Conservation (phyloP, 2,113 vertebrate species). For the Pseudolaguvia tuberculata region DNA sequence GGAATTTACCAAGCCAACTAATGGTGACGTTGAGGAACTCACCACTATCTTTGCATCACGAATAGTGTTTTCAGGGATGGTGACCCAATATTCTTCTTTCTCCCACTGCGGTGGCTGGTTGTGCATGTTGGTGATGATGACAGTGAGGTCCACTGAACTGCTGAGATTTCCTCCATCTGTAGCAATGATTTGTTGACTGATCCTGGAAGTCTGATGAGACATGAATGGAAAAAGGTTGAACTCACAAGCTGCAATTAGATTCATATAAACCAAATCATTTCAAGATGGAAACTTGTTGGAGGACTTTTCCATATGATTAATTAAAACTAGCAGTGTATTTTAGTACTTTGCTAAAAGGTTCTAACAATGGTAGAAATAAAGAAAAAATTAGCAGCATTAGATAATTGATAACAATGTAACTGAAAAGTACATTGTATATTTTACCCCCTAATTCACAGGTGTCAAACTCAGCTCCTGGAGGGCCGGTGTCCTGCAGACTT, state of each 20-base stretch:
- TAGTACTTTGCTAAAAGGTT: slow-evolving; percentile 40
- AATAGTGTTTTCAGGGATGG: slow-evolving; percentile 75
- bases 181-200: slow-evolving; percentile 73
- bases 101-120: slow-evolving; percentile 83
- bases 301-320: background rate
- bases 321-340: background rate
- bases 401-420: slow-evolving; percentile 27
- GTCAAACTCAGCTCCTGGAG: too few relatives aligned
- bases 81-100: slow-evolving; percentile 74
- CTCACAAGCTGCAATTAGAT: background rate
- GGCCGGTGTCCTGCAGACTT: too few relatives aligned
- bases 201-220: slow-evolving; percentile 59
- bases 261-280: background rate
- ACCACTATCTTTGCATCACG: slow-evolving; percentile 80
- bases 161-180: slow-evolving; percentile 81
- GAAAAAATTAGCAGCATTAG: slow-evolving; percentile 51
- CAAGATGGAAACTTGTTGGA: background rate
- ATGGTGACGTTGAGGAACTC: slow-evolving; percentile 41
- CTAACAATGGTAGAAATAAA: slow-evolving; percentile 25
- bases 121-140: slow-evolving; percentile 77
- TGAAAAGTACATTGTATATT: slow-evolving; percentile 38
- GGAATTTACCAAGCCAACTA: background rate
- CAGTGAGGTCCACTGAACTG: slow-evolving; percentile 75
- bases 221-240: slow-evolving; percentile 17
- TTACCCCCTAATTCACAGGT: slow-evolving; percentile 43